phyloP scores from a whole-genome alignment of 2,888 invertebrate genomes.

The Tuberolachnus salignus region DNA sequence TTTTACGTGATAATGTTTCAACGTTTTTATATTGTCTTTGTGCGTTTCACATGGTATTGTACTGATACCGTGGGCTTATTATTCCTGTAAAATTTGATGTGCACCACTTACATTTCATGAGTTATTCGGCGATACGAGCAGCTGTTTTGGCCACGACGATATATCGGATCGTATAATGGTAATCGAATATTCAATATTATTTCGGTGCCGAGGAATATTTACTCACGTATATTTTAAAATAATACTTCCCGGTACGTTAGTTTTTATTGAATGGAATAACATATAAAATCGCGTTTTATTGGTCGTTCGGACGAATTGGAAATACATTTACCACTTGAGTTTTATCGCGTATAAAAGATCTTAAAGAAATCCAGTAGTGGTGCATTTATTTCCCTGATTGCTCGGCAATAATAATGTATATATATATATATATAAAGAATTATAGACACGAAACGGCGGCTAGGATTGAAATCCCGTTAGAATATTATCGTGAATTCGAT shows the following conservation, averaged over 20 bases:
- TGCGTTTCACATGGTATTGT: too few species aligned
- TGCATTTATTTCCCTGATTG: not conserved
- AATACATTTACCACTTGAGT: not conserved
- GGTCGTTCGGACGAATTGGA: not conserved
- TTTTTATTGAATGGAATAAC: not conserved
- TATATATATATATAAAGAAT: not conserved
- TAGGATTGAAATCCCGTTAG: not conserved
- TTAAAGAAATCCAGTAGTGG: not conserved
- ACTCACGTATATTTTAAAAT: not conserved
- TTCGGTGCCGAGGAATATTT: not conserved
- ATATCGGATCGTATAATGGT: too few species aligned
- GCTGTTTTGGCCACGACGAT: too few species aligned
- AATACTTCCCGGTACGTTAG: not conserved
- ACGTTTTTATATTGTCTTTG: too few species aligned
- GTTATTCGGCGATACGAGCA: too few species aligned
- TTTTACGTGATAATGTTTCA: too few species aligned
- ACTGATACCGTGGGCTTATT: too few species aligned
- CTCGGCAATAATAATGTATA: not conserved
- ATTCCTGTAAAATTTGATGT: too few species aligned
- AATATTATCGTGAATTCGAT: too few species aligned
- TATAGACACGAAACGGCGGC: not conserved
- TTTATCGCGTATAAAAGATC: not conserved
- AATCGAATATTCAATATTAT: too few species aligned
- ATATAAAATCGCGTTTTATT: not conserved
- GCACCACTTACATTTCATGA: too few species aligned